A percentile compares a stretch with the other conserved stretches of the same genome.
These are phyloP conservation scores for Napeogenes inachia DNA, from an alignment of 2,888 invertebrate genomes.

Conservation along the genomic window DNA sequence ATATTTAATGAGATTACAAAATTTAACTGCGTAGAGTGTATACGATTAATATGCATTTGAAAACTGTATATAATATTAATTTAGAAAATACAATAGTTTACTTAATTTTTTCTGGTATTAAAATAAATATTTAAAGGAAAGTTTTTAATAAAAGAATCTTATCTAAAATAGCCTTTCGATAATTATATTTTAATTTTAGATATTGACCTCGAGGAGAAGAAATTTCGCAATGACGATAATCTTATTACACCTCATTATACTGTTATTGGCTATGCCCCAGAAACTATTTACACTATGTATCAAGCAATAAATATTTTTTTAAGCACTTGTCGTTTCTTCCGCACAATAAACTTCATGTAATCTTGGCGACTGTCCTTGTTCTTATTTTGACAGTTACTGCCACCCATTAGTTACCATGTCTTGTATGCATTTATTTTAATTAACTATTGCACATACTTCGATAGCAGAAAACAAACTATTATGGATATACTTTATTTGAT, in stretches of 20 bases:
- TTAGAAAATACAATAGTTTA: too few relatives aligned
- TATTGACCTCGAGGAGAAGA: constrained; percentile 11
- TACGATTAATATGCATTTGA: too few relatives aligned
- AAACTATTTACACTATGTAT: constrained; percentile 16
- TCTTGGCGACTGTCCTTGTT: constrained; percentile 1
- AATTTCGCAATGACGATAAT: constrained; percentile 4
- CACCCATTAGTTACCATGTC: too few relatives aligned
- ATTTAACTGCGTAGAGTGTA: too few relatives aligned
- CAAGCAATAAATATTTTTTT: constrained; percentile 2
- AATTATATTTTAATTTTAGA: not conserved
- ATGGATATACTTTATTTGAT: not conserved
- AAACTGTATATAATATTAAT: too few relatives aligned
- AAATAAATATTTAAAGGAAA: not conserved
- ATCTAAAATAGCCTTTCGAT: not conserved
- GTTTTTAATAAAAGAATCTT: not conserved
- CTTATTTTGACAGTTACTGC: not conserved
- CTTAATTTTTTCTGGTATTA: too few relatives aligned
- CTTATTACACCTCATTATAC: constrained; percentile 25
- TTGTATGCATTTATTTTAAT: too few relatives aligned
- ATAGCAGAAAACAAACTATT: not conserved
- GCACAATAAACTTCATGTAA: constrained; percentile 2
- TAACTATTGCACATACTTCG: too few relatives aligned
- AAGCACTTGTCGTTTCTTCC: constrained; percentile 7
- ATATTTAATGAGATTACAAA: too few relatives aligned
- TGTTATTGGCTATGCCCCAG: constrained; percentile 24